Base-by-base conservation (phyloP, 1,140 invertebrate genomes). In the Zeugodacus cucurbitae region DNA sequence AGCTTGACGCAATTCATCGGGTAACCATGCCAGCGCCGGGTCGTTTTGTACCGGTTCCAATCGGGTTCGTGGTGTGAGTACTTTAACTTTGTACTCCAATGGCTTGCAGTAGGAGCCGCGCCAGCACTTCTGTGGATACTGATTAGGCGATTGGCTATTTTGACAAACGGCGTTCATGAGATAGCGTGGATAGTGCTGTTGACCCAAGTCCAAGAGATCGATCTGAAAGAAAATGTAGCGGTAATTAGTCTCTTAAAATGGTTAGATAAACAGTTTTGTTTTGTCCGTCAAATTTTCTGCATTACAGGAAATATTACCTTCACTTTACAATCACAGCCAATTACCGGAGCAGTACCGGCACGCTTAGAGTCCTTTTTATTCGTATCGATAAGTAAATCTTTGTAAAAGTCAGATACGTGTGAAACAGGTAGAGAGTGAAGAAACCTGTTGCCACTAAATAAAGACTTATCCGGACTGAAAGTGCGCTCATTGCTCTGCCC, bases 311-410 rank as follows among this genome's bases (percentile, higher is more conserved):
- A 54, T 87, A 89, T 67, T 88, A 93, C 92, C 92, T 88, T 93
- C 59, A 93, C 90, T 91, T 93, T 93, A 88, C 92, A 93, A 89
- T 93, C 92, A 78, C 92, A 93, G 88, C 91, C 91, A 34, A 86
- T 67, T n/a, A 67, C 29, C 3, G 2, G 91, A 88, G 41, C 54
- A 17, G 70, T 62, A 3, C 87, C 86, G 11, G 67, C 41, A 3
- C 88, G 74, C 3, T 87, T 89, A 17, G 57, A 20, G 8, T 87
- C 86, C 89, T 41, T 90, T 91, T 6, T 90, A 88, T 78, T 91
- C 90, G 89, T 88, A 90, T 88, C 78, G 67, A 44, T 37, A n/a
- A 90, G 88, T 87, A 92, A 57, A 89, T 92, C 91, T 70, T 92
- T 89, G 17, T 91, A 92, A 86, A 92, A 92, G 29, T 92, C 91